phyloP scores from a whole-genome alignment of 2,888 invertebrate genomes.

The Callimorpha dominula region DNA sequence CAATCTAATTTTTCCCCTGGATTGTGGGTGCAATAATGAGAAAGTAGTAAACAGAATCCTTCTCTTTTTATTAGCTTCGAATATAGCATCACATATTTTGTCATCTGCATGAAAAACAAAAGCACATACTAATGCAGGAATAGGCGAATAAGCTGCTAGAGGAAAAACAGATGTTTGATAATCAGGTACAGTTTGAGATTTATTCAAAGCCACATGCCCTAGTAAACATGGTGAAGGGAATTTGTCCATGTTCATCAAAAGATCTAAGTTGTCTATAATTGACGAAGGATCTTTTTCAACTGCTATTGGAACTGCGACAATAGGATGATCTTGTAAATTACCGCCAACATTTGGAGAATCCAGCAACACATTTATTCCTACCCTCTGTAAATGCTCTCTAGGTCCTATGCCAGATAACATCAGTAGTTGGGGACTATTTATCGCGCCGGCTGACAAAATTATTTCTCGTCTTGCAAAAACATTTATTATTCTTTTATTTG shows the following conservation, averaged over 20 bases:
- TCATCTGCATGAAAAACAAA: constrained; percentile 54
- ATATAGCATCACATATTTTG: constrained; percentile 51
- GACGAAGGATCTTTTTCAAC: constrained; percentile 40
- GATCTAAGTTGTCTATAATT: constrained; percentile 46
- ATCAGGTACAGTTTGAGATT: constrained; percentile 57
- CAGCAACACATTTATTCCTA: constrained; percentile 56
- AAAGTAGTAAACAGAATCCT: constrained; percentile 54
- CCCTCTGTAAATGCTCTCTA: constrained; percentile 56
- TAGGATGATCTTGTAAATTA: constrained; percentile 63
- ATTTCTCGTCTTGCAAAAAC: constrained; percentile 62
- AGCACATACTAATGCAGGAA: constrained; percentile 51
- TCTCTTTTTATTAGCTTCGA: constrained; percentile 41
- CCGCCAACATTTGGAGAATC: constrained; percentile 63
- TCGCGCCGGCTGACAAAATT: constrained; percentile 66
- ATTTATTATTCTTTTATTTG: constrained; percentile 42
- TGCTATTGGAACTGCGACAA: constrained; percentile 48
- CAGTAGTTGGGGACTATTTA: constrained; percentile 68
- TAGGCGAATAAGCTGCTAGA: constrained; percentile 44
- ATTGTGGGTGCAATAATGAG: constrained; percentile 60
- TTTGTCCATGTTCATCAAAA: constrained; percentile 37
- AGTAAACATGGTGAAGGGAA: constrained; percentile 56
- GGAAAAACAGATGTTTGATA: constrained; percentile 59
- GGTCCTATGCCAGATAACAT: constrained; percentile 74
- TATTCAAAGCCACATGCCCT: constrained; percentile 57
- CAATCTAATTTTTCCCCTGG: constrained; percentile 61